A percentile compares a stretch with the other conserved stretches of the same genome.
These are phyloP conservation scores for Acrobasis suavella DNA, from an alignment of 2,888 invertebrate species.

Conservation along the genomic window DNA sequence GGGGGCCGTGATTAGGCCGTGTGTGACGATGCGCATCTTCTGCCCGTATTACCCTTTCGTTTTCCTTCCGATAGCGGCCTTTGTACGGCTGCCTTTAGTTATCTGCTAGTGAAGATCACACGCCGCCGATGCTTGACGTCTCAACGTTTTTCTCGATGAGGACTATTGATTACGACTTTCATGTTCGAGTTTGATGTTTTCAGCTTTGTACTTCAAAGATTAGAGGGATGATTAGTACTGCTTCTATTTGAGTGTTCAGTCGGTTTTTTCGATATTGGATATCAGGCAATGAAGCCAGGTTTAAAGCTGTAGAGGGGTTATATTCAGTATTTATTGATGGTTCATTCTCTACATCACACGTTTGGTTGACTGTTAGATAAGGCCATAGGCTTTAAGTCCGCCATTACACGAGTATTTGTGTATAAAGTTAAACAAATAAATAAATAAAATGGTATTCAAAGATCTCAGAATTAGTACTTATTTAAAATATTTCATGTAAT, in stretches of 20 bases:
- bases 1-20: slow-evolving; percentile 77
- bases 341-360: too few relatives aligned
- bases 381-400: too few relatives aligned
- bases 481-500: too few relatives aligned
- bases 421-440: too few relatives aligned
- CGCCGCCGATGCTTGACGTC: slow-evolving; percentile 68
- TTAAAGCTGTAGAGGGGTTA: neutral
- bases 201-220: slow-evolving; percentile 1
- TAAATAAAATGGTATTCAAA: too few relatives aligned
- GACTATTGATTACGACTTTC: slow-evolving; percentile 44
- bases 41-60: slow-evolving; percentile 82
- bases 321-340: neutral
- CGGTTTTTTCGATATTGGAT: neutral
- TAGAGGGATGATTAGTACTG: neutral
- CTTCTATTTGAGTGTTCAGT: slow-evolving; percentile 1
- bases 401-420: too few relatives aligned
- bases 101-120: slow-evolving; percentile 66
- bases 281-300: neutral
- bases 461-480: too few relatives aligned
- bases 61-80: slow-evolving; percentile 81
- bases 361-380: too few relatives aligned
- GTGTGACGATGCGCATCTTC: slow-evolving; percentile 82
- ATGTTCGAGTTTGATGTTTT: slow-evolving; percentile 18
- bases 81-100: slow-evolving; percentile 65
- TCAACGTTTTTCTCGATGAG: slow-evolving; percentile 47